Evolutionary conservation across 2,797 vertebrate genomes (phyloP).

Genomic region (Nyctibius grandis): DNA sequence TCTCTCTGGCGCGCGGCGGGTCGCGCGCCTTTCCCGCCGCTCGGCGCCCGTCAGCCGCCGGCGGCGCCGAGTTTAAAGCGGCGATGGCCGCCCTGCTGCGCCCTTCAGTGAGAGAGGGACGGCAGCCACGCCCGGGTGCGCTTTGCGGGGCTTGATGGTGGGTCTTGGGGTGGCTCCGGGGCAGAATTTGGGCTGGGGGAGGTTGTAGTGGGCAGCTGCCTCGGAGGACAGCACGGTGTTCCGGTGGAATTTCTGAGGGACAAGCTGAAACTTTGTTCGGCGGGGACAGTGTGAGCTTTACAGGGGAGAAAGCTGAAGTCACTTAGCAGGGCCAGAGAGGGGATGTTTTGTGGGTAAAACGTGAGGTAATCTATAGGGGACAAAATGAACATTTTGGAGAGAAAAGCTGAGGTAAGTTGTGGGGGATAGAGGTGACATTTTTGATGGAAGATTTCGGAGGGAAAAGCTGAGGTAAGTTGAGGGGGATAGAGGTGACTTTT

Average conservation of each 20-base stretch:
- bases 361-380: too few species aligned
- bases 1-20: background rate
- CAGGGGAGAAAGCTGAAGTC: too few species aligned
- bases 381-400: too few species aligned
- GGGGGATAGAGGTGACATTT: background rate
- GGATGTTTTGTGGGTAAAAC: fast-evolving
- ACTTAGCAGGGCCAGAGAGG: too few species aligned
- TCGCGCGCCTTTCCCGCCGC: background rate
- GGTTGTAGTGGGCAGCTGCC: background rate
- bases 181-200: background rate
- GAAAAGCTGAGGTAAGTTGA: background rate
- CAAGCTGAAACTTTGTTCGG: background rate
- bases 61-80: background rate
- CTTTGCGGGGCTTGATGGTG: fast-evolving
- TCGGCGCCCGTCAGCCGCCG: background rate
- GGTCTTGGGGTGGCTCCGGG: background rate
- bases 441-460: too few species aligned
- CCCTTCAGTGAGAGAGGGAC: too few species aligned
- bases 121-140: background rate
- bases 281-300: too few species aligned
- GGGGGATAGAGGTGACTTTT: background rate
- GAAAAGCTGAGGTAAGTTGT: background rate
- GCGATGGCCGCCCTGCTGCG: fast-evolving
- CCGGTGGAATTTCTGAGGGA: background rate
- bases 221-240: too few species aligned